Conservation (phyloP, 2,113 vertebrate species). For the Aythya baeri region DNA sequence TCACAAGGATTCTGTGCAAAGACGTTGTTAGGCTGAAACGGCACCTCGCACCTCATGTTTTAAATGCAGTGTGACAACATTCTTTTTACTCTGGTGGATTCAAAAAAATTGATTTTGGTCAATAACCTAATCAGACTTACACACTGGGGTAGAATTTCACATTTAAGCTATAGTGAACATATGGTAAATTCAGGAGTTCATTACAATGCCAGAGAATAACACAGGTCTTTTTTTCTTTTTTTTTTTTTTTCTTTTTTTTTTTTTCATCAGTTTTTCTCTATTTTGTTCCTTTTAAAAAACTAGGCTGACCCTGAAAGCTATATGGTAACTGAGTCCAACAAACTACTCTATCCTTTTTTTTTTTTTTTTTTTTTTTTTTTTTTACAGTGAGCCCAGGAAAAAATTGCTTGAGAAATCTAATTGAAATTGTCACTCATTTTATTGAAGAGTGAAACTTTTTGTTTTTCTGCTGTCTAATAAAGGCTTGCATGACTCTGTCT, state of each 20-base stretch:
- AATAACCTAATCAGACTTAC: background rate
- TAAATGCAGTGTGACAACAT: background rate
- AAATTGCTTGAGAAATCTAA: background rate
- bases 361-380: constrained; percentile 33
- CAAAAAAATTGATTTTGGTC: background rate
- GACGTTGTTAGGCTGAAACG: background rate
- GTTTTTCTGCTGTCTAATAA: background rate
- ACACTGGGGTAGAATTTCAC: background rate
- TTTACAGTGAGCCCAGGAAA: background rate
- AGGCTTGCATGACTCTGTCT: background rate
- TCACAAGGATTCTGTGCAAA: background rate
- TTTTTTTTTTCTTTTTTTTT: background rate
- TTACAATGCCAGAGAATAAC: background rate
- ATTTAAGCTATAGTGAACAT: background rate
- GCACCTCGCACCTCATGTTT: background rate
- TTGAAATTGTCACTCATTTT: background rate
- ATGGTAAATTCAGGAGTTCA: background rate
- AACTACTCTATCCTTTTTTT: constrained; percentile 15
- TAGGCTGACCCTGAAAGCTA: background rate
- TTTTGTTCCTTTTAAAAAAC: constrained; percentile 17
- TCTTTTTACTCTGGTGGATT: background rate
- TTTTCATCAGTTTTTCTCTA: background rate
- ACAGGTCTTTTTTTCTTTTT: background rate
- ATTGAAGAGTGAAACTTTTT: constrained; percentile 11
- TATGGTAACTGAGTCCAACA: background rate